Percentiles rank a stretch among this genome's conserved stretches.
These are phyloP conservation scores for Montipora efflorescens DNA, from an alignment of 64 coral and sea anemone genomes.

Conservation along the genomic window DNA sequence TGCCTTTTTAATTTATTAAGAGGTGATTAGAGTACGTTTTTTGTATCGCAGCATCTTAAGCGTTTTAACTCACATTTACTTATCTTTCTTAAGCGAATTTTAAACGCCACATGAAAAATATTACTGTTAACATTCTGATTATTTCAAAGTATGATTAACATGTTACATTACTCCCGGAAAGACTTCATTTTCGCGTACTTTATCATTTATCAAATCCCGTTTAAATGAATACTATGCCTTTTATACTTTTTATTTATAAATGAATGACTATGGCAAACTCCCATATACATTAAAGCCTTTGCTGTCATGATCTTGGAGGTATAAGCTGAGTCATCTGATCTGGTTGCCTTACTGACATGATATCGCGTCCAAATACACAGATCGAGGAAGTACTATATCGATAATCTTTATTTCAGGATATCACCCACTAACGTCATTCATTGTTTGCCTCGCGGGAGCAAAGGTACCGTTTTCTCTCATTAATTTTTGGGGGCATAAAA, in stretches of 20 bases:
- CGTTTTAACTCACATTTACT: background rate
- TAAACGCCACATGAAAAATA: background rate
- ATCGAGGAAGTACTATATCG: too few species aligned
- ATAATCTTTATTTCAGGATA: too few species aligned
- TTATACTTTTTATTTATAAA: background rate
- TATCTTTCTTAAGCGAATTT: background rate
- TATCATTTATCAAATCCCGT: background rate
- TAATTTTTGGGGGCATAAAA: too few species aligned
- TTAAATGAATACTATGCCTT: background rate
- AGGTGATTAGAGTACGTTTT: background rate
- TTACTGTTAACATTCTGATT: background rate
- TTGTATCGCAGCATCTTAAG: background rate
- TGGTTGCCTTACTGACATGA: too few species aligned
- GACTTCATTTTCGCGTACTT: background rate
- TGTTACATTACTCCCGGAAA: background rate
- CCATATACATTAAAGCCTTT: too few species aligned
- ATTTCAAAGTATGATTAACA: background rate
- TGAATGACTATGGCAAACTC: too few species aligned
- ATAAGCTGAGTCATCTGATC: too few species aligned
- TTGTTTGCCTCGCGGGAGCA: too few species aligned
- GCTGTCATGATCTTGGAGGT: too few species aligned
- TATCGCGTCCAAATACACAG: too few species aligned
- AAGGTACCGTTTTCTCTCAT: too few species aligned
- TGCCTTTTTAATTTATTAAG: background rate
- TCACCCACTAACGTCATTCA: too few species aligned